Evolutionary conservation across 2,888 invertebrate genomes (phyloP).

Genomic region (Mesopsocus fuscifrons): DNA sequence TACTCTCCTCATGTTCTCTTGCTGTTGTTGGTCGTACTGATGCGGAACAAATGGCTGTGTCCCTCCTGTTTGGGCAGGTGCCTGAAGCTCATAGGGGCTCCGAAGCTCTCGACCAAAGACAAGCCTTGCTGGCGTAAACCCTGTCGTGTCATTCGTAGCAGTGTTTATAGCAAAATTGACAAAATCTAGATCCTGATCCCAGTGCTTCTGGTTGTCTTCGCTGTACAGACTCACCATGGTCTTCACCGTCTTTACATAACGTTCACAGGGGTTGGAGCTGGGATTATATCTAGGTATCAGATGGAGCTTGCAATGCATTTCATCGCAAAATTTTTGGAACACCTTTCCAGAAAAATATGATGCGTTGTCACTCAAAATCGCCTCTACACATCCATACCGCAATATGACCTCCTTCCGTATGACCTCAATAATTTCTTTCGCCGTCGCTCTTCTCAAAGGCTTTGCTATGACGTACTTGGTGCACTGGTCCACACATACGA

Average conservation of each 20-base stretch:
- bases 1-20: constrained; percentile 22
- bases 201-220: background rate
- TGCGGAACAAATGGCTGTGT: too few species aligned
- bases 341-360: background rate
- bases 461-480: background rate
- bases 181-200: background rate
- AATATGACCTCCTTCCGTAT: background rate
- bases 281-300: background rate
- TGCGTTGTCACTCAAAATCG: background rate
- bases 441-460: background rate
- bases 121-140: background rate
- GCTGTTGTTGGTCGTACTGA: too few species aligned
- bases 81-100: too few species aligned
- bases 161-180: background rate
- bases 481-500: background rate
- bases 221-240: background rate
- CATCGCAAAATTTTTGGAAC: background rate
- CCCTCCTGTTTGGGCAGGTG: too few species aligned
- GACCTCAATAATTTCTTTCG: background rate
- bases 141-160: background rate
- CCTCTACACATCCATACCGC: background rate
- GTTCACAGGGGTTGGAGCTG: background rate
- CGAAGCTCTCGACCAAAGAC: background rate
- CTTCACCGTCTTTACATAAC: background rate
- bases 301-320: background rate